Evolutionary conservation across 2,888 invertebrate genomes (phyloP).

Genomic region (Habroteleia sp.): DNA sequence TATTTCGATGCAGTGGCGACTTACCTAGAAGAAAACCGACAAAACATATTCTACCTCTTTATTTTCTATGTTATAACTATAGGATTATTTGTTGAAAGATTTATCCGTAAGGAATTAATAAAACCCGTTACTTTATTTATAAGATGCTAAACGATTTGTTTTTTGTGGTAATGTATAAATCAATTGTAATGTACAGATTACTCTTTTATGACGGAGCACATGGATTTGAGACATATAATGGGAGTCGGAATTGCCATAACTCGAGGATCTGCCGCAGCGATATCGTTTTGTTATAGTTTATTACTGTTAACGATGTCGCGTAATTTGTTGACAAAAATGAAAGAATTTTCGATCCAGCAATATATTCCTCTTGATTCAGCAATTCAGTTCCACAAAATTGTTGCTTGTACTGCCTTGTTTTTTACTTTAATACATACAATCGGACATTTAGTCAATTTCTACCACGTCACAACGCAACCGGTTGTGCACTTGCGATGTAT

Average conservation of each 20-base stretch:
- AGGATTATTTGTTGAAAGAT: conserved; percentile 95
- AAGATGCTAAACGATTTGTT: too few species aligned
- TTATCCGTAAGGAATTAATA: conserved; percentile 87
- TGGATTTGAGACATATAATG: conserved; percentile 97
- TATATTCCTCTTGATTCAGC: conserved; percentile 97
- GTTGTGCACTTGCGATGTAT: conserved; percentile 95
- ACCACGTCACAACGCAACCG: conserved; percentile 97
- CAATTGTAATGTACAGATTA: conserved; percentile 89
- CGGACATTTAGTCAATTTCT: conserved; percentile 98
- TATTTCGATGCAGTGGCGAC: conserved; percentile 95
- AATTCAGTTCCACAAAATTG: conserved; percentile 98
- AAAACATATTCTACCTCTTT: conserved; percentile 97
- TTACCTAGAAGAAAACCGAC: conserved; percentile 96
- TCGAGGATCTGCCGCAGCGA: conserved; percentile 94
- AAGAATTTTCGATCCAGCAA: conserved; percentile 96
- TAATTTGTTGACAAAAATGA: conserved; percentile 94
- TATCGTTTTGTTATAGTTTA: conserved; percentile 96
- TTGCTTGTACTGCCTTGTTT: conserved; percentile 95
- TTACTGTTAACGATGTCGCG: conserved; percentile 95
- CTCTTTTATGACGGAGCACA: conserved; percentile 97
- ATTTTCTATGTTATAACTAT: conserved; percentile 97
- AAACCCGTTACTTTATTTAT: neutral
- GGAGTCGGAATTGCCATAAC: conserved; percentile 98
- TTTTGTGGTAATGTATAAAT: conserved; percentile 31
- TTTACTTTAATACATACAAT: conserved; percentile 95